These are phyloP conservation scores for Tetramorium parvispinum DNA, from an alignment of 1,140 invertebrate genomes.

Conservation along the genomic window DNA sequence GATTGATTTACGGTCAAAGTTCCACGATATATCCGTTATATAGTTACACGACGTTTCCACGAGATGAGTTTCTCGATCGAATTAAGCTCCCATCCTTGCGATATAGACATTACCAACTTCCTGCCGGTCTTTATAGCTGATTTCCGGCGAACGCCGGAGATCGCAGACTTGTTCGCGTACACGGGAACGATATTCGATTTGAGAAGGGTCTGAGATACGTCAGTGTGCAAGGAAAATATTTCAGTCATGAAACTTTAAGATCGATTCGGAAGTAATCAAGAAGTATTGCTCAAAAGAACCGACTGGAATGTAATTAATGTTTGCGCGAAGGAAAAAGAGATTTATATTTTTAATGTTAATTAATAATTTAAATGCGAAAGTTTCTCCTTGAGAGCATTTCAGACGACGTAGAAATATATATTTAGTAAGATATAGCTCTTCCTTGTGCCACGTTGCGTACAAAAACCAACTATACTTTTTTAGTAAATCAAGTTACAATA, in stretches of 20 bases:
- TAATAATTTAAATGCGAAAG: not conserved
- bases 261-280: constrained; percentile 23
- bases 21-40: not conserved
- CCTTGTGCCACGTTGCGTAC: too few species aligned
- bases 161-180: constrained; percentile 13
- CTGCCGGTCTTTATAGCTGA: constrained; percentile 48
- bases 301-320: not conserved
- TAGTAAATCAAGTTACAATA: not conserved
- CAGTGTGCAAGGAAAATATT: constrained; percentile 11
- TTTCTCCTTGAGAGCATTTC: not conserved
- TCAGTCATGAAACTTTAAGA: constrained; percentile 14
- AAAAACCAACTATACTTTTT: too few species aligned
- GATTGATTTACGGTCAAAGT: constrained; percentile 68
- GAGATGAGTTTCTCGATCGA: constrained; percentile 72
- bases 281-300: constrained; percentile 4
- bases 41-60: constrained; percentile 25
- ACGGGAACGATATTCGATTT: constrained; percentile 31
- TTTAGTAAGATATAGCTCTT: not conserved
- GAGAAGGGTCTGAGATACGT: constrained; percentile 11
- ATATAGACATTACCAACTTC: constrained; percentile 57
- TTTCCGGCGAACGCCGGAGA: constrained; percentile 48
- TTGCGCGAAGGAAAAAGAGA: not conserved
- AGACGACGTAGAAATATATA: not conserved
- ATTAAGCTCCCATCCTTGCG: constrained; percentile 61
- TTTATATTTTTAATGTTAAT: not conserved